Evolutionary conservation across 2,888 invertebrate genomes (phyloP), one percentile per base, ranked within the genome.

Genomic region (Amphipyra berbera): DNA sequence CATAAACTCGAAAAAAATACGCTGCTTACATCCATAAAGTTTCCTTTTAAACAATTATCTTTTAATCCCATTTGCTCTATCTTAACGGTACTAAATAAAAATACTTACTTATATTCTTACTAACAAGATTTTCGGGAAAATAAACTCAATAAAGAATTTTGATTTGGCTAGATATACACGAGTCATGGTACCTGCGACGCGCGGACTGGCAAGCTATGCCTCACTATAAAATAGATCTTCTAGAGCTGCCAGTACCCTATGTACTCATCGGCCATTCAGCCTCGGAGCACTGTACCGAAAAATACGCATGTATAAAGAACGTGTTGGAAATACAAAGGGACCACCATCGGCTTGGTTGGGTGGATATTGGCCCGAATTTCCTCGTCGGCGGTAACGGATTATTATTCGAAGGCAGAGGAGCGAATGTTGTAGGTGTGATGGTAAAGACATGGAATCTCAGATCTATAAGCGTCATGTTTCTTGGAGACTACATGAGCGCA

Each of bases 371-470:
- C 0, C 90, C 93, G 0, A 94, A 94, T 64, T 94, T 85, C 59
- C 85, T 94, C 0, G 88, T 94, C 4, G 85, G 89, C 9, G 91
- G 90, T 1, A 84, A 88, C 6, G 94, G 93, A 3, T 70, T 85
- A 1, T 55, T 94, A 2, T 94, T 94, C 59, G 94, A 94, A 81
- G 94, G 93, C 0, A 79, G 90, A 72, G 94, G 94, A 0, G 90
- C 90, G 0, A 93, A 93, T 62, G 78, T 90, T 0, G 53, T 85
- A 6, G 88, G 89, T 0, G 90, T 83, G 0, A 90, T 93, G 90
- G 83, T 89, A 6, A 68, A 61, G 1, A 70, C 74, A 0, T 90
- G 86, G 87, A 93, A 94, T 60, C 40, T 46, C 0, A 87, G 72
- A 46, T 85, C 86, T 53, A 87, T 94, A 47, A 85, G 81, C 6